Percentiles rank a stretch among this genome's conserved stretches.
phyloP scores from a whole-genome alignment of 2,888 invertebrate species.

The Lottia gigantea region DNA sequence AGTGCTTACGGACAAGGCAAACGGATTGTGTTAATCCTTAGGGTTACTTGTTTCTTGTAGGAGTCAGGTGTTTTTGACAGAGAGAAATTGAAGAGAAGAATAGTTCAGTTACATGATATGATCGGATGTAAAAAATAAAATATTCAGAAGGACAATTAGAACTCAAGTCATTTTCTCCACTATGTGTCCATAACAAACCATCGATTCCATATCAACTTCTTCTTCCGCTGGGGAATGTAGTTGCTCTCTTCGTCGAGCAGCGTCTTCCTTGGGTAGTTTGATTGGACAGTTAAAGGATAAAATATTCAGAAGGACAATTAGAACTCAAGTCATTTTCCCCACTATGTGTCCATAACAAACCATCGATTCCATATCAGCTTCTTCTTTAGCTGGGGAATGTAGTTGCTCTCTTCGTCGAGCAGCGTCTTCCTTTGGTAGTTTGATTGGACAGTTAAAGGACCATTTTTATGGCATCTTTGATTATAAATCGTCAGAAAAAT shows the following conservation, averaged over 20 bases:
- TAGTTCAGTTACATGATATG: not conserved
- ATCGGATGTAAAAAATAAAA: not conserved
- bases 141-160: not conserved
- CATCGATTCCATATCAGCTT: not conserved
- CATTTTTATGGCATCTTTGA: not conserved
- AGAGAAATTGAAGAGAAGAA: not conserved
- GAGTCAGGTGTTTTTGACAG: not conserved
- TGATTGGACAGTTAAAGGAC: conserved; percentile 1
- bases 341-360: not conserved
- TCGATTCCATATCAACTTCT: not conserved
- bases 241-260: not conserved
- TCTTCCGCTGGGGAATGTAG: not conserved
- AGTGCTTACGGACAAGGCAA: too few species aligned
- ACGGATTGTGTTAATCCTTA: too few species aligned
- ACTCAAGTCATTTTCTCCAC: not conserved
- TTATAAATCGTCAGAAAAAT: not conserved
- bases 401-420: not conserved
- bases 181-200: not conserved
- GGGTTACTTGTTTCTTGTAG: too few species aligned
- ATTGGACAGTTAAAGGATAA: not conserved
- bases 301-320: not conserved
- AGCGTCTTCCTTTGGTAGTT: not conserved
- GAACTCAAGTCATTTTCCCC: not conserved
- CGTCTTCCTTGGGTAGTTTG: not conserved
- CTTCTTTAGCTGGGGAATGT: not conserved